These are phyloP conservation scores for Escarpia spicata DNA, from an alignment of 2,888 invertebrate genomes.

Conservation along the genomic window DNA sequence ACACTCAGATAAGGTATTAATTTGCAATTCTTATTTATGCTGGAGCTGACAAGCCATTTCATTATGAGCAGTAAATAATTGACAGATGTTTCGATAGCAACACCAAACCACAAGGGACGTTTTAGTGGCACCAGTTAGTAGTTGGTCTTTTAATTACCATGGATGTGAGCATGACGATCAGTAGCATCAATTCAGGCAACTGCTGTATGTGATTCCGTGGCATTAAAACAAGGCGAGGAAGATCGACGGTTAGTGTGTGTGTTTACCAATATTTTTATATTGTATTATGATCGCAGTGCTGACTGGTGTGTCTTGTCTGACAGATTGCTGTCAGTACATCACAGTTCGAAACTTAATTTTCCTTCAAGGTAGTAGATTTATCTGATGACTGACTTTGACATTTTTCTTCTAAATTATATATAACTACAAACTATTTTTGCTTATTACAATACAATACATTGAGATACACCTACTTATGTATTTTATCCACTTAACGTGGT, in stretches of 20 bases:
- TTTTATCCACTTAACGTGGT: no score
- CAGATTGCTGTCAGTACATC: no score
- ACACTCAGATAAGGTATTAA: background rate
- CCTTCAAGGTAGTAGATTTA: no score
- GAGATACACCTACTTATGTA: no score
- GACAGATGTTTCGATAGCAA: background rate
- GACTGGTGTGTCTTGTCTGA: no score
- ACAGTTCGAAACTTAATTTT: no score
- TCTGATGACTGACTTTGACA: no score
- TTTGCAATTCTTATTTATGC: background rate
- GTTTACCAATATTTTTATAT: background rate
- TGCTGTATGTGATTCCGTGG: background rate
- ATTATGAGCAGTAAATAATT: constrained; percentile 11
- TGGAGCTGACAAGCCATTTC: background rate
- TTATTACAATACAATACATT: no score
- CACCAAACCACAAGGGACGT: background rate
- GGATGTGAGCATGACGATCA: background rate
- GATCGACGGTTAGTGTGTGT: background rate
- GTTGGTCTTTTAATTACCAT: background rate
- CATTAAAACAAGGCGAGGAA: background rate
- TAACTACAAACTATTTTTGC: no score
- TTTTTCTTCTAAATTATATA: no score
- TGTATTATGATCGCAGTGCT: background rate
- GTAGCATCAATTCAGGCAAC: background rate
- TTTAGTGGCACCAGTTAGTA: background rate